These are phyloP conservation scores for Simalia tracyae DNA, from an alignment of 2,797 vertebrate genomes.

Conservation along the genomic window DNA sequence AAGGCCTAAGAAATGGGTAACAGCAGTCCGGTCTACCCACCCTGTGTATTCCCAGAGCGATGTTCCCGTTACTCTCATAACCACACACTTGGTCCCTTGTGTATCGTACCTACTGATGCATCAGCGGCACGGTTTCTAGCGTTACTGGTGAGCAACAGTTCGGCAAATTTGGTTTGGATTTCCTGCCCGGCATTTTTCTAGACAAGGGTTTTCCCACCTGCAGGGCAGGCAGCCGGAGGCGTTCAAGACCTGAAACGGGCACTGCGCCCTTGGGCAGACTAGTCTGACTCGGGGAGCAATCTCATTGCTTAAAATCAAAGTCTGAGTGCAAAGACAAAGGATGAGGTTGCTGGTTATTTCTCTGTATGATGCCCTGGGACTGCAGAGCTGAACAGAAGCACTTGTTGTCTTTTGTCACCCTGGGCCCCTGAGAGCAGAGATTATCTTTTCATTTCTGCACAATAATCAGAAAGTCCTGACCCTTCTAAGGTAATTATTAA, in stretches of 20 bases:
- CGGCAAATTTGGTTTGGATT: no score
- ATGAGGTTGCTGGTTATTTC: neutral
- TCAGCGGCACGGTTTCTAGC: no score
- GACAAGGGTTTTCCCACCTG: neutral
- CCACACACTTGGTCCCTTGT: no score
- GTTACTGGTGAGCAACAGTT: no score
- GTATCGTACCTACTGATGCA: no score
- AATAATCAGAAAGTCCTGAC: neutral
- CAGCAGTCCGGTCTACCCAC: no score
- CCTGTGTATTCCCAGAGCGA: no score
- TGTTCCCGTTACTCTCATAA: no score
- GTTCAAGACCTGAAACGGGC: neutral
- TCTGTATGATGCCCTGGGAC: neutral
- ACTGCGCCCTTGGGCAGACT: neutral
- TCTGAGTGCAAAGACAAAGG: neutral
- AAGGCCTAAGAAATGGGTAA: no score
- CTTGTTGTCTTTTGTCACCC: neutral
- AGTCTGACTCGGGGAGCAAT: neutral
- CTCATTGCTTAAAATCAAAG: neutral
- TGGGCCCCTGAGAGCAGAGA: neutral
- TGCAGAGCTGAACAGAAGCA: no score
- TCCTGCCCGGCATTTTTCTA: no score
- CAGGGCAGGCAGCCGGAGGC: neutral
- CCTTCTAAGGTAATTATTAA: no score
- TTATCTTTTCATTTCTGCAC: neutral